Evolutionary conservation across 2,888 invertebrate genomes (phyloP).

Genomic region (Eulithis prunata): DNA sequence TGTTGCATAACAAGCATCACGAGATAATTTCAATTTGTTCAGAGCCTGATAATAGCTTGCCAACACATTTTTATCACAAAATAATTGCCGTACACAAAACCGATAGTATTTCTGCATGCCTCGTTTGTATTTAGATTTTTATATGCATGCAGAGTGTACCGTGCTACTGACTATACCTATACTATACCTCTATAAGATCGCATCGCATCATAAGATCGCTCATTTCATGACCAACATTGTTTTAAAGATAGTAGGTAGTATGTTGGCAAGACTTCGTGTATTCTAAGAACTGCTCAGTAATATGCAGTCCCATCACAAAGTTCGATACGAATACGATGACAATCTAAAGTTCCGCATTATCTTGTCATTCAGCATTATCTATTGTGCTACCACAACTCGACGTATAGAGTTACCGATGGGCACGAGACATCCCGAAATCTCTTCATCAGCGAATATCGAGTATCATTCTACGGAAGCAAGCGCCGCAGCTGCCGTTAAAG

Average conservation of each 20-base stretch:
- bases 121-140: not conserved
- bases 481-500: constrained; percentile 73
- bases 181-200: too few species aligned
- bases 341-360: constrained; percentile 53
- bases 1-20: constrained; percentile 1
- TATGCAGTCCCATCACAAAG: constrained; percentile 12
- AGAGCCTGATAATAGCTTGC: constrained; percentile 9
- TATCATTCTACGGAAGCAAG: constrained; percentile 79
- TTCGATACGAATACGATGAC: constrained; percentile 42
- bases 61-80: constrained; percentile 16
- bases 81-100: constrained; percentile 10
- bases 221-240: not conserved
- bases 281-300: constrained; percentile 17
- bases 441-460: constrained; percentile 78
- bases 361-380: constrained; percentile 64
- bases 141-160: not conserved
- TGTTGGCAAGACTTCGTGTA: not conserved
- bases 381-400: constrained; percentile 73
- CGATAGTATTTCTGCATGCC: not conserved
- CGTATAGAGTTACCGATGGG: constrained; percentile 67
- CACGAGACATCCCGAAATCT: constrained; percentile 76
- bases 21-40: constrained; percentile 16
- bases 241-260: not conserved
- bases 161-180: too few species aligned
- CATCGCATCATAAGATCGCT: not conserved